Evolutionary conservation across 1,140 invertebrate species (phyloP).

Genomic region (Asobara japonica): DNA sequence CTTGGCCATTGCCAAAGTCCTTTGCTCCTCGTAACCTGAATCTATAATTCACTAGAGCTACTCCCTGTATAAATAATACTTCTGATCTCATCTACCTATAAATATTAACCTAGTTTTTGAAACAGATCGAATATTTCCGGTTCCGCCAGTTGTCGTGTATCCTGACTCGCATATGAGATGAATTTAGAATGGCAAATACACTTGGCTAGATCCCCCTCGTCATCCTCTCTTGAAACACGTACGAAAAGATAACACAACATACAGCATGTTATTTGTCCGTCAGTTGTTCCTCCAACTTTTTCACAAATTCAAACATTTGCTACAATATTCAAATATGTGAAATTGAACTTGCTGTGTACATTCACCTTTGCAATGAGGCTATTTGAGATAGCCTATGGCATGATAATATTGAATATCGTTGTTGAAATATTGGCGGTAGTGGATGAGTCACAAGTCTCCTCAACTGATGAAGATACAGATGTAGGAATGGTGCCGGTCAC

Average conservation of each 20-base stretch:
- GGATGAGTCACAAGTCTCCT: background rate
- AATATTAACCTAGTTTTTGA: slow-evolving; percentile 20
- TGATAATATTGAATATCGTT: background rate
- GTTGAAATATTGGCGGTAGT: background rate
- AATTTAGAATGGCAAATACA: background rate
- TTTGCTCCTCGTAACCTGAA: no score
- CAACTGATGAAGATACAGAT: slow-evolving; percentile 31
- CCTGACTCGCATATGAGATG: background rate
- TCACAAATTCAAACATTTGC: background rate
- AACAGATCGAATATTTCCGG: background rate
- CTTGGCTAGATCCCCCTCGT: background rate
- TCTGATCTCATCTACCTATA: slow-evolving; percentile 5
- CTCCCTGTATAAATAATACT: background rate
- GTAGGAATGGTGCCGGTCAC: slow-evolving; percentile 34
- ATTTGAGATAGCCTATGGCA: background rate
- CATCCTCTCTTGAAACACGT: background rate
- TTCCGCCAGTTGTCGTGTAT: background rate
- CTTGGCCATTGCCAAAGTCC: no score
- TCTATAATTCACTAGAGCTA: background rate
- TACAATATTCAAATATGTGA: background rate
- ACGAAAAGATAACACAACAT: background rate
- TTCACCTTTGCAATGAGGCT: background rate
- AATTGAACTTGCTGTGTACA: background rate
- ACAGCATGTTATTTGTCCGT: background rate
- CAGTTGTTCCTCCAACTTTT: background rate